Conservation (phyloP, 2,797 vertebrate species). For the Notolabrus celidotus region DNA sequence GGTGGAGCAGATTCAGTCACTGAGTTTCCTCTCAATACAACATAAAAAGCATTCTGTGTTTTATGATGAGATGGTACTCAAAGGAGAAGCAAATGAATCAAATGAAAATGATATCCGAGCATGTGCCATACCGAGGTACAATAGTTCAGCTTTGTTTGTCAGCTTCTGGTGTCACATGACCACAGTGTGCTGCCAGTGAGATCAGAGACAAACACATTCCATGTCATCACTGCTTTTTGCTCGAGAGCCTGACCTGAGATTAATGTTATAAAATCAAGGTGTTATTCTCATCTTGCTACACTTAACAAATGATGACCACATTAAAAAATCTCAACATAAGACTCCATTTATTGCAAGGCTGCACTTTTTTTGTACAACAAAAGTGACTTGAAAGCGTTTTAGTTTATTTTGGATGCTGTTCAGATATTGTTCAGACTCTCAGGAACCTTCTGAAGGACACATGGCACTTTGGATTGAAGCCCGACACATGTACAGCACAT, state of each 20-base stretch:
- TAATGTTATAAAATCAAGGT: not conserved
- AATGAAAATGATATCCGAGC: not conserved
- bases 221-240: not conserved
- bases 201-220: not conserved
- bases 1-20: constrained; percentile 5
- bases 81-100: constrained; percentile 11
- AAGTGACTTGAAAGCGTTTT: not conserved
- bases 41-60: not conserved
- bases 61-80: constrained; percentile 2
- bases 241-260: not conserved
- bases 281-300: not conserved
- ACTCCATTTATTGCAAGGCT: not conserved
- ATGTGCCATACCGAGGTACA: not conserved
- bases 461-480: not conserved
- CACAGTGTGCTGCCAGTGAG: not conserved
- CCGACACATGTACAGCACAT: constrained; percentile 43
- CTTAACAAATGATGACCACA: not conserved
- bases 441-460: not conserved
- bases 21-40: not conserved
- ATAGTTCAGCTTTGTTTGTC: constrained; percentile 21
- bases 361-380: not conserved
- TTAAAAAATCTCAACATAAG: not conserved
- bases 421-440: not conserved
- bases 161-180: constrained; percentile 7
- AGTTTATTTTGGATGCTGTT: not conserved